phyloP scores from a whole-genome alignment of 2,888 invertebrate genomes.

The Cephus nigrinus region DNA sequence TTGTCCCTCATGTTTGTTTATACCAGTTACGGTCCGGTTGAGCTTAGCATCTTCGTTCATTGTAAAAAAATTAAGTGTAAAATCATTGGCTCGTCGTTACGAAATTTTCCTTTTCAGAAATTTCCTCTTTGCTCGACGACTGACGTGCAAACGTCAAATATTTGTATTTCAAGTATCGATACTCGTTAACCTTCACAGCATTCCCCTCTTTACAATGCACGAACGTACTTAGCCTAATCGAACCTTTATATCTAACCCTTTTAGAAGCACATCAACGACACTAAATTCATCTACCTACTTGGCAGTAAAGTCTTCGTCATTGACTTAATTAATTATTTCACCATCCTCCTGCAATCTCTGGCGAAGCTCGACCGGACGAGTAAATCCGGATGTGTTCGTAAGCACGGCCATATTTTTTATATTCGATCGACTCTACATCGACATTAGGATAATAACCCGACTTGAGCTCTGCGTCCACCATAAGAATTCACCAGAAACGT shows the following conservation, averaged over 20 bases:
- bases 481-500: conserved; percentile 51
- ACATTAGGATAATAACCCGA: not conserved
- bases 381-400: not conserved
- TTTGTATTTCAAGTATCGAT: not conserved
- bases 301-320: conserved; percentile 27
- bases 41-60: conserved; percentile 10
- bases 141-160: not conserved
- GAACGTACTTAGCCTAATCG: conserved; percentile 12
- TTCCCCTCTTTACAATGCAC: conserved; percentile 3
- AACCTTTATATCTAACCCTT: conserved; percentile 13
- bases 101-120: too few species aligned
- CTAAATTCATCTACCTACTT: conserved; percentile 17
- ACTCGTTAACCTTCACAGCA: not conserved
- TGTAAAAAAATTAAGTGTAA: not conserved
- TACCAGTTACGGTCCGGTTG: conserved; percentile 6
- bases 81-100: not conserved
- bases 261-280: conserved; percentile 22
- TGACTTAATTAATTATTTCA: not conserved
- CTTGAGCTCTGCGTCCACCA: not conserved
- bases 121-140: not conserved
- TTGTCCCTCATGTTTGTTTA: not conserved
- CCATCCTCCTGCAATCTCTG: not conserved
- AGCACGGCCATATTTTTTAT: not conserved
- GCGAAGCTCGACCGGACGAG: not conserved
- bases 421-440: not conserved